phyloP scores from a whole-genome alignment of 2,888 invertebrate species.

The Brenthis ino region DNA sequence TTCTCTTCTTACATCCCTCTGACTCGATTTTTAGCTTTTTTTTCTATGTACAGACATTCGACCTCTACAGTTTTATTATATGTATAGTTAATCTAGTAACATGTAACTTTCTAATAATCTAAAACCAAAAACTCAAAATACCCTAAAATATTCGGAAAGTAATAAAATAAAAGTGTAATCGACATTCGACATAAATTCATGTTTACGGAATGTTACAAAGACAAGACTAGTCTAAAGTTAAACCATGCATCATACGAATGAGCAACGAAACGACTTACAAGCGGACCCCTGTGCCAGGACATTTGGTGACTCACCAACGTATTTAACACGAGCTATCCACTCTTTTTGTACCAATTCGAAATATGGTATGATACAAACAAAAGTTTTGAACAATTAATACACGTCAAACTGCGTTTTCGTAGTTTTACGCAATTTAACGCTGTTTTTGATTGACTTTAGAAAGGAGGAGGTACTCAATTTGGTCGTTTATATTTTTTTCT shows the following conservation, averaged over 20 bases:
- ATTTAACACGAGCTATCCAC: neutral
- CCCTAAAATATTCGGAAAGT: neutral
- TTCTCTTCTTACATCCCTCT: no score
- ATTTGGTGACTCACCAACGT: conserved; percentile 41
- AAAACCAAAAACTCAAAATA: neutral
- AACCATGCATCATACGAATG: conserved; percentile 61
- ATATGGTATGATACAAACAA: neutral
- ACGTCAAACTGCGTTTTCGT: no score
- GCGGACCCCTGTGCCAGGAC: conserved; percentile 69
- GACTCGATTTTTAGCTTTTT: no score
- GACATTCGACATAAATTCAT: conserved; percentile 18
- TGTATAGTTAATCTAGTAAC: no score
- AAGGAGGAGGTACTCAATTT: no score
- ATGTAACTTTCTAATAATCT: no score
- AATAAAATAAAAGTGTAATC: conserved; percentile 14
- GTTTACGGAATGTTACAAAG: conserved; percentile 32
- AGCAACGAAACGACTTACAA: conserved; percentile 61
- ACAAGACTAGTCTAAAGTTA: conserved; percentile 41
- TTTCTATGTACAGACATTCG: no score
- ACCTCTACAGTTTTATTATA: no score
- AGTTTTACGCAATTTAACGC: no score
- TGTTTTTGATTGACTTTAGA: no score
- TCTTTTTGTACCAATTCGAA: conserved; percentile 1
- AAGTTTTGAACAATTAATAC: no score
- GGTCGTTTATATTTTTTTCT: no score